Evolutionary conservation across 2,888 invertebrate species (phyloP), one percentile per base, ranked within the genome.

Genomic region (Nebria salina): DNA sequence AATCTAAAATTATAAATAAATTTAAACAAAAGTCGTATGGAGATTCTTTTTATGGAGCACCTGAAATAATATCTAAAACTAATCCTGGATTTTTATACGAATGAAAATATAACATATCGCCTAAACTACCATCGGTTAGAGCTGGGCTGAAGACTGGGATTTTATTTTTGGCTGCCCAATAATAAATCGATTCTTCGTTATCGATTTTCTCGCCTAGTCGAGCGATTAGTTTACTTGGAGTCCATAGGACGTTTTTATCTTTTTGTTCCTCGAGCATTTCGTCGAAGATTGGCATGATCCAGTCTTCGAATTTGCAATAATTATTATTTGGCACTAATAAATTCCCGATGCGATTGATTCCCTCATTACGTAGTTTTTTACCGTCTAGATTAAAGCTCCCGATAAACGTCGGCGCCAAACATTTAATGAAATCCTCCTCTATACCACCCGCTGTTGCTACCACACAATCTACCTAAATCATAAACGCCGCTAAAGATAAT

Each of bases 81-180:
- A 99, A 91, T 0, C 99, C 99, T 0, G 98, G 97, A 87, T 95
- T 95, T 85, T 94, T 95, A 87, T 94, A 98, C 0, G 98, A 97
- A 89, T 99, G 99, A 87, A 99, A 98, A 88, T 97, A 99, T 93
- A 99, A 96, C 98, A 99, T 99, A 87, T 99, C 99, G 0, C 99
- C 98, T 82, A 96, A 90, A 84, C 98, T 98, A 0, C 99, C 99
- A 90, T 99, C 99, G 0, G 99, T 99, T 82, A 99, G 90, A 0
- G 98, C 99, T 0, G 99, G 99, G 89, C 98, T 96, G 88, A 97
- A 99, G 0, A 99, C 95, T 0, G 99, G 99, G 87, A 99, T 99
- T 86, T 97, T 94, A 89, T 99, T 98, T 88, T 94, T 96, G 85
- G 96, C 95, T 15, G 98, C 97, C 98, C 98, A 99, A 86, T 98